Percentiles rank a stretch among this genome's conserved stretches.
These are phyloP conservation scores for Pseudococcus viburni DNA, from an alignment of 2,888 invertebrate genomes.

Conservation along the genomic window DNA sequence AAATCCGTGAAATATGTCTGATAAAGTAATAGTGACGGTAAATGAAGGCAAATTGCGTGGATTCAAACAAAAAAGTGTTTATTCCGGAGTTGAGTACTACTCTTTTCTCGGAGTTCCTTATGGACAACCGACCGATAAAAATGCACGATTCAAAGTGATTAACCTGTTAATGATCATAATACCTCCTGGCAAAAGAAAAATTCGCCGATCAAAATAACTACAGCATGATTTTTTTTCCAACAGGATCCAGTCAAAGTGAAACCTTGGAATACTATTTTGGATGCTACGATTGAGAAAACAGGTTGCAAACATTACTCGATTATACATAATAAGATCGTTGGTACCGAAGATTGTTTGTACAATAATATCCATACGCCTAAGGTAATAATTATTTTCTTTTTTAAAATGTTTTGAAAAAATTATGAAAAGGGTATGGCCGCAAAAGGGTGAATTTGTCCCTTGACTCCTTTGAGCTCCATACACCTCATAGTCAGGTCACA, in stretches of 20 bases:
- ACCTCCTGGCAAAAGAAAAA: background rate
- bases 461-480: too few species aligned
- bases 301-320: conserved; percentile 30
- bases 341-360: conserved; percentile 52
- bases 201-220: background rate
- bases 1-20: background rate
- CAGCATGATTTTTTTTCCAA: background rate
- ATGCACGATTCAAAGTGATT: conserved; percentile 48
- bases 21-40: background rate
- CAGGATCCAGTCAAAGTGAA: conserved; percentile 8
- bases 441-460: too few species aligned
- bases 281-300: conserved; percentile 22
- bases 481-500: too few species aligned
- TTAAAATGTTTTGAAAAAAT: too few species aligned
- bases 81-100: conserved; percentile 12
- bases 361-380: conserved; percentile 5
- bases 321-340: background rate
- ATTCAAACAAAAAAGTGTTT: conserved; percentile 1
- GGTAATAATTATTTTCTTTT: background rate
- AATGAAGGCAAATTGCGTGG: conserved; percentile 57
- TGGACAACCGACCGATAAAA: background rate
- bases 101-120: conserved; percentile 50
- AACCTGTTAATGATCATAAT: background rate
- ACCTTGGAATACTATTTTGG: conserved; percentile 16
- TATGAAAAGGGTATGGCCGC: too few species aligned